Evolutionary conservation across 2,113 vertebrate genomes (phyloP), one percentile per base, ranked within the genome.

Genomic region (Malurus cyaneus): DNA sequence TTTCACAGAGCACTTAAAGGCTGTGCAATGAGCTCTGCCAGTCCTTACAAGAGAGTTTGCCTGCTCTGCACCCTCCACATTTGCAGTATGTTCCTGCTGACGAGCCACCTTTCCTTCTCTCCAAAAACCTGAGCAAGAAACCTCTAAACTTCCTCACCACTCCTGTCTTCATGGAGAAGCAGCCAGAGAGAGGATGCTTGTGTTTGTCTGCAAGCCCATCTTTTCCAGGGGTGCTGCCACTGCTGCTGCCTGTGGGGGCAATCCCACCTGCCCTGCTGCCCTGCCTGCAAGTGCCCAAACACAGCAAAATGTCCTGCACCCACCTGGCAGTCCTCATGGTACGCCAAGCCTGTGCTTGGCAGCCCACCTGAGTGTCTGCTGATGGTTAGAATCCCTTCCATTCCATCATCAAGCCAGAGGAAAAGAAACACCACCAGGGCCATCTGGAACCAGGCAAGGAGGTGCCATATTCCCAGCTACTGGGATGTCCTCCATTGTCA

Each of bases 401-500:
- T 46, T n/a, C 41, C 39, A 44, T 32, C 12, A 3, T 9, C 49
- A 28, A 64, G 24, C 6, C 21, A 34, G 23, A 31, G 23, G 16
- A 64, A 44, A 88, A 50, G 10, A 42, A 82, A 42, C 0, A 2
- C 12, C 18, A 67, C 8, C 26, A 56, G 39, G 39, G 17, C 7
- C 24, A 52, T 17, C 44, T 46, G 65, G 65, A 88, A 41, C 2
- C 3, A 54, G 66, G 31, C 44, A 82, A 78, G 53, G 36, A 86
- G n/a, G 23, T 50, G 36, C 15, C 41, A 50, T 46, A 26, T 50
- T 80, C 50, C 44, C 82, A 67, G n/a, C 26, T 21, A 65, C 1
- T 3, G 2, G 29, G 9, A 9, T 42, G 57, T 46, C 77, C 34
- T 80, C 66, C 24, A 14, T 15, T 32, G 47, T 28, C 0, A 0